These are phyloP conservation scores for Ophion costatus DNA, from an alignment of 2,888 invertebrate genomes.

Conservation along the genomic window DNA sequence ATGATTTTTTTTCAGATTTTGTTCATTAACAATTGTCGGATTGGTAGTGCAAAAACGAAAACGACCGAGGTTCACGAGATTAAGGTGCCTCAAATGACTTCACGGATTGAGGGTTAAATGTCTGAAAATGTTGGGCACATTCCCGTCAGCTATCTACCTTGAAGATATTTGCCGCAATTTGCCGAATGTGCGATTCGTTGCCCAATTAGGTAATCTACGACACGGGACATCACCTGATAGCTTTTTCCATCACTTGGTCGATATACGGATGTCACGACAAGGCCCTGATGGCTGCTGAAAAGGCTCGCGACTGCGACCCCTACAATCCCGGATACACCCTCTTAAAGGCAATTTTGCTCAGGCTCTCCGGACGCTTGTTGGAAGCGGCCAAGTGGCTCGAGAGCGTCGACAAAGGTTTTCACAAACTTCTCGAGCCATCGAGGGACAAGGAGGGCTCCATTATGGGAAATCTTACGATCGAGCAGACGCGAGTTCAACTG, in stretches of 20 bases:
- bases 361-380: conserved; percentile 69
- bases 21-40: no score
- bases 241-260: conserved; percentile 70
- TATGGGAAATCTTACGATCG: conserved; percentile 67
- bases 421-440: conserved; percentile 67
- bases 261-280: conserved; percentile 72
- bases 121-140: neutral
- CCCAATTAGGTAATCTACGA: conserved; percentile 64
- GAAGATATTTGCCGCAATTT: no score
- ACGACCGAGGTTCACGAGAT: no score
- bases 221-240: conserved; percentile 67
- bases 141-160: no score
- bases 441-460: conserved; percentile 64
- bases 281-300: conserved; percentile 69
- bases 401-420: conserved; percentile 67
- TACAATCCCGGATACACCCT: conserved; percentile 73
- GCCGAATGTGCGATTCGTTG: no score
- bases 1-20: no score
- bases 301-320: conserved; percentile 72
- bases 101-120: no score
- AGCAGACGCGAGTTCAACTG: conserved; percentile 65
- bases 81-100: no score
- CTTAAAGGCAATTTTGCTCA: conserved; percentile 69
- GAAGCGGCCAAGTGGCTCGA: conserved; percentile 70
- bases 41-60: no score